Base-by-base conservation (phyloP, 2,797 vertebrate genomes). In the Danionella dracula region DNA sequence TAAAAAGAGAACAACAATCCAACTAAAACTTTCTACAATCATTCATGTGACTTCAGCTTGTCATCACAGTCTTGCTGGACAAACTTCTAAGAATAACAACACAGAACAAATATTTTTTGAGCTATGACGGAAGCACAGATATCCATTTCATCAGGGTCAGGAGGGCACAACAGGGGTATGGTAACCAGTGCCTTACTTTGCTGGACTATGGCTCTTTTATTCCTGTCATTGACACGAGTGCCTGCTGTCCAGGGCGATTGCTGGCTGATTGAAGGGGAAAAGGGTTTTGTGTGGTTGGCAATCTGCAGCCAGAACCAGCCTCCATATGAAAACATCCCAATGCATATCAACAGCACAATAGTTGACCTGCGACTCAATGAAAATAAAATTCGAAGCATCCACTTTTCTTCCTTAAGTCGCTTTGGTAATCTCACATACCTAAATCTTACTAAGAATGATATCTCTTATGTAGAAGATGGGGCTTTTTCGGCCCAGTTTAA, bases 251-350 rank as follows among this genome's bases (percentile, higher is more conserved):
- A 77, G 5, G 93, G 90, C 0, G 97, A 99, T 87, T 99, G 96
- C 83, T 99, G 97, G 97, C 90, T 99, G 20, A 99, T 99, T 0
- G 96, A 99, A 80, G 96, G 96, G 0, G 96, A 99, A 82, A 99
- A 98, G 79, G 96, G 96, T 77, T 99, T 97, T 0, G 96, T 99
- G 75, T 99, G 96, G 96, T 81, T 99, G 83, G 95, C 95, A 29
- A 99, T 98, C 83, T 98, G 96, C 87, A 97, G 96, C 77, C 94
- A 96, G 86, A 99, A 99, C 89, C 96, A 99, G 85, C 96, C 96
- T 0, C 94, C 95, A 0, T 99, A 97, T 0, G 96, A 99, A 85
- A 90, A 93, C 74, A 96, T 98, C 78, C 96, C 96, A 0, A 84
- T 93, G 74, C 95, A 99, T 74, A 98, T 99, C 64, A 99, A 99